Conservation (phyloP, 23 tunicate genomes). For the Halocynthia roretzi region DNA sequence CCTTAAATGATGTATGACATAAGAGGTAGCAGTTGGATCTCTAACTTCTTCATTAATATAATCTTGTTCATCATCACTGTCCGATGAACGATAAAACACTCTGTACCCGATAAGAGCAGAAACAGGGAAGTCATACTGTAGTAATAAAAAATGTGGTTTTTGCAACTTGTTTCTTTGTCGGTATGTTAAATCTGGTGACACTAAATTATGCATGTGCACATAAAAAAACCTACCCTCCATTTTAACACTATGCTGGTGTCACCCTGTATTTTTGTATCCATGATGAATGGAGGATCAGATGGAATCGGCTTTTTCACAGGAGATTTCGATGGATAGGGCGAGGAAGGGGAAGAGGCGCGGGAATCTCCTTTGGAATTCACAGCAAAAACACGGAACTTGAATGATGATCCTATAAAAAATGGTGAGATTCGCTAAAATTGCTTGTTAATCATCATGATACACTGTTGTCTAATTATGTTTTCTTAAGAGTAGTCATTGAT, state of each 20-base stretch:
- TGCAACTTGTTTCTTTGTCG: background rate
- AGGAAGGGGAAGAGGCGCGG: conserved; percentile 1
- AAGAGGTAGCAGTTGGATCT: background rate
- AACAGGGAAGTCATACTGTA: background rate
- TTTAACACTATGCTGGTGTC: conserved; percentile 12
- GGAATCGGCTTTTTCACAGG: background rate
- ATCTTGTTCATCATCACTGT: conserved; percentile 17
- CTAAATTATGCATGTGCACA: background rate
- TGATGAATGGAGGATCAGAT: background rate
- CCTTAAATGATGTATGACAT: background rate
- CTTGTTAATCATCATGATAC: no score
- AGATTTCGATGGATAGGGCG: conserved; percentile 1
- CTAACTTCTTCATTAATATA: background rate
- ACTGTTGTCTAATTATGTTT: no score
- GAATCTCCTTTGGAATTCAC: conserved; percentile 9
- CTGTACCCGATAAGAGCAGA: conserved; percentile 1
- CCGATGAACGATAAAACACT: conserved; percentile 13
- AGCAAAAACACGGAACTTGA: conserved; percentile 18
- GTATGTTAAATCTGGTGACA: no score
- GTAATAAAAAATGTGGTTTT: background rate
- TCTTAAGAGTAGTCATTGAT: no score
- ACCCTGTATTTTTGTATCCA: background rate
- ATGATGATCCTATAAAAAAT: conserved; percentile 4
- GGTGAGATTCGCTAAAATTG: no score
- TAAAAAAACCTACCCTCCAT: conserved; percentile 6